phyloP scores from a whole-genome alignment of 2,797 vertebrate genomes.

The Leptoclinus maculatus region DNA sequence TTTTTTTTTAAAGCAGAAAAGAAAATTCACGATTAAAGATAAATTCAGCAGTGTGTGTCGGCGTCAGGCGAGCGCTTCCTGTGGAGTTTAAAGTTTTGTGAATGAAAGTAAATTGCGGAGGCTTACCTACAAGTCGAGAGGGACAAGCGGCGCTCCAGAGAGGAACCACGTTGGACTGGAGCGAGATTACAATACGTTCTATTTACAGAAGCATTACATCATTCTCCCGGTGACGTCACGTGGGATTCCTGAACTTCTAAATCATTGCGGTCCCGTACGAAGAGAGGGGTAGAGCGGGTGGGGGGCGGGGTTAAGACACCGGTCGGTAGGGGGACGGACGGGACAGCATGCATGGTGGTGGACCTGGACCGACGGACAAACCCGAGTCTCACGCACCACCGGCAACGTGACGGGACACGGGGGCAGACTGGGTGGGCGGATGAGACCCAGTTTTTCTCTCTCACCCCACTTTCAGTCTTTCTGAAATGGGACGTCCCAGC shows the following conservation, averaged over 20 bases:
- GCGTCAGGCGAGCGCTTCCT: neutral
- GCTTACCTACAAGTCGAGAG: slow-evolving; percentile 93
- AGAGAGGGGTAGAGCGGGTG: slow-evolving; percentile 77
- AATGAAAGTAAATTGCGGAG: slow-evolving; percentile 69
- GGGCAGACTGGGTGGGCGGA: slow-evolving; percentile 44
- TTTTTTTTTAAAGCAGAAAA: neutral
- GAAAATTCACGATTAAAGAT: neutral
- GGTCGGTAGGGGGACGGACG: slow-evolving; percentile 51
- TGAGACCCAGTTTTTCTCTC: slow-evolving; percentile 10
- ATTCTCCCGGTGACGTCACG: slow-evolving; percentile 97
- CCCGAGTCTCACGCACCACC: slow-evolving; percentile 19
- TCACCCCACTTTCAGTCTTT: neutral
- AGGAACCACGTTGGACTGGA: slow-evolving; percentile 99
- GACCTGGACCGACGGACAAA: slow-evolving; percentile 7
- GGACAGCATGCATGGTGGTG: slow-evolving; percentile 13
- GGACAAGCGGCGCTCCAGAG: slow-evolving; percentile 90
- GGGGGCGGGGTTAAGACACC: slow-evolving; percentile 68
- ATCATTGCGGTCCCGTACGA: slow-evolving; percentile 95
- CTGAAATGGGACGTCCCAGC: slow-evolving; percentile 52
- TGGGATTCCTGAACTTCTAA: slow-evolving; percentile 99
- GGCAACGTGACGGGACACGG: slow-evolving; percentile 67
- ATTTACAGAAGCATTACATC: slow-evolving; percentile 99
- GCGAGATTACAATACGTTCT: slow-evolving; percentile 99
- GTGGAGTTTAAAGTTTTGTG: slow-evolving; percentile 62
- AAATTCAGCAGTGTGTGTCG: neutral